Evolutionary conservation across 2,888 invertebrate genomes (phyloP), one percentile per base, ranked within the genome.

Genomic region (Meganola albula): DNA sequence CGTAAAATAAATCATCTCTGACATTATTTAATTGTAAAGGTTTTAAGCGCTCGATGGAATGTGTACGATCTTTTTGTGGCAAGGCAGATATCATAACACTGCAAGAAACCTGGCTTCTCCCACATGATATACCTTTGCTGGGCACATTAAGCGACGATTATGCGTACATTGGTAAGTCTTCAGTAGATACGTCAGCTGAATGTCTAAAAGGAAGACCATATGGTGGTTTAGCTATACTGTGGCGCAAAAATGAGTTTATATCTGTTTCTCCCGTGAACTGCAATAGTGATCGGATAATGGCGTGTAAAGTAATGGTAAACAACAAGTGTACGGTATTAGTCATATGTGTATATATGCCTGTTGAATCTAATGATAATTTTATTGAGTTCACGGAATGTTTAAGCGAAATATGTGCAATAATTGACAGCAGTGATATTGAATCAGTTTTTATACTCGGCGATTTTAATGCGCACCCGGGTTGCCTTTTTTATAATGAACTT

Each of bases 81-180:
- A 10, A 9, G 2, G n/a, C 9, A 3, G 16, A 16, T 16, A 16
- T 26, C 10, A 8, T 31, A 24, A 27, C 37, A 26, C 21, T 37
- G 29, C 31, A 37, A 25, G 24, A 26, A n/a, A 14, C 16, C 2
- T 26, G 26, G 26, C 10, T 26, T 10, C 16, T 26, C 1, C 26
- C 26, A 4, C 9, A 26, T 2, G 26, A 26, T 7, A 3, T 16
- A 2, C 4, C 9, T 2, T 26, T 13, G 4, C 5, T 26, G 2
- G 12, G 7, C 2, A 16, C 10, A 4, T 10, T 26, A 6, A 2
- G 10, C 9, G 2, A 9, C 7, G 16, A 16, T 10, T 26, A 16
- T 16, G 26, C 3, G 6, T 14, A 9, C 2, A 9, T 5, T 2
- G 16, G 16, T 5, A n/a, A 2, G 10, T 16, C 26, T 2, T 9